phyloP scores from a whole-genome alignment of 2,797 vertebrate species.

The Pseudocheirus occidentalis region DNA sequence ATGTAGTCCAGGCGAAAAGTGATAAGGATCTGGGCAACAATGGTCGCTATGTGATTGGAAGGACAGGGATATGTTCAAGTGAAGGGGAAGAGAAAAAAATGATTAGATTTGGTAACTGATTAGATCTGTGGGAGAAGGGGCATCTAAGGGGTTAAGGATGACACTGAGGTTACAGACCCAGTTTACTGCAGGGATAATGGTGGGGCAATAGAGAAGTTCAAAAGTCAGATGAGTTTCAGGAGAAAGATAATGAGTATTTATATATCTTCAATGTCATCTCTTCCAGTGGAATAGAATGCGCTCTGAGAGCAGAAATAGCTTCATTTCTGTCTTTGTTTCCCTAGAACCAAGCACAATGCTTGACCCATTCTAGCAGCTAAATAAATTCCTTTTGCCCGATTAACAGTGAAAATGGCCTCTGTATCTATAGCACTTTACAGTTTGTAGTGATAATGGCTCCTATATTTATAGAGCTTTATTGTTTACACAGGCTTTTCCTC shows the following conservation, averaged over 20 bases:
- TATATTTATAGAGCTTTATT: neutral
- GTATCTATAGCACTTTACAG: neutral
- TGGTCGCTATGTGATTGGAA: neutral
- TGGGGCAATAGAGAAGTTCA: neutral
- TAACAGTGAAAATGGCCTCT: neutral
- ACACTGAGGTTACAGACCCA: neutral
- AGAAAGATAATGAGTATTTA: neutral
- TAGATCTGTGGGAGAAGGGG: neutral
- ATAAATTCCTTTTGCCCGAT: neutral
- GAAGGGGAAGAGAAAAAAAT: neutral
- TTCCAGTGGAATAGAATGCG: neutral
- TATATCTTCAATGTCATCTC: neutral
- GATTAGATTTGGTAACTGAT: fast-evolving
- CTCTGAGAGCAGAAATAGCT: neutral
- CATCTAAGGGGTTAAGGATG: neutral
- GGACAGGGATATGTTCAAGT: neutral
- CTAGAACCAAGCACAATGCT: neutral
- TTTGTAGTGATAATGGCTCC: neutral
- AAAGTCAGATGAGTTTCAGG: neutral
- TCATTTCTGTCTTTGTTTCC: neutral
- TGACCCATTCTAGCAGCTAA: neutral
- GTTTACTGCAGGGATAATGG: neutral
- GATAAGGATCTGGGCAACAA: neutral
- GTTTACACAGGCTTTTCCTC: neutral
- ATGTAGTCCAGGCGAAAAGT: neutral